Base-by-base conservation (phyloP, 2,797 vertebrate genomes). In the Ptychadena robeensis region DNA sequence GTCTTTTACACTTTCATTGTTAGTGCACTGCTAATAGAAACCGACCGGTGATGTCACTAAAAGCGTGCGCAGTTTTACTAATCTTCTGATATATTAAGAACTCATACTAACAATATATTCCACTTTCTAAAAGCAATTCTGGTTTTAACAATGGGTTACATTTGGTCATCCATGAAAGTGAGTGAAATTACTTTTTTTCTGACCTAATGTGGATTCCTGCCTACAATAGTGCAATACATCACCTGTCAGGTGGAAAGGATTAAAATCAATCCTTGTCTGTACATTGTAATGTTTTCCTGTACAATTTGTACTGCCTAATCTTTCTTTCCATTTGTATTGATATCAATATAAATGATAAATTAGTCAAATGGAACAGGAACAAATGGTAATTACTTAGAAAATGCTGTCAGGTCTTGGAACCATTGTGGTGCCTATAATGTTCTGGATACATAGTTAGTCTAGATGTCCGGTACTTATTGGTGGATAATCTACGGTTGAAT, bases 261-360 rank as follows among this genome's bases (percentile, higher is more conserved):
- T 79, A 84, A 77, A 79, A 84, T 84, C 82, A 84, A 84, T 84
- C 61, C 38, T 31, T 80, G 63, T 38, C 57, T 69, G 82, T 74
- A 75, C 53, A 44, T 38, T 83, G 38, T 73, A 63, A 31, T 64
- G 38, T 27, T 57, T 31, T 79, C 27, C 59, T 32, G 69, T 61
- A 79, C 69, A 83, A 67, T 59, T 27, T 73, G 44, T 83, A 53
- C 70, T 61, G 72, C 32, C 57, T 37, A 74, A 71, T 72, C 65
- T 80, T 38, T 69, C 70, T 74, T 63, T 22, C 65, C n/a, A 30
- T 70, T 84, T 74, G 35, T 70, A 73, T 68, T 61, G 22, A 38
- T 79, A 75, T 61, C 64, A 80, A 71, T 65, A 82, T 64, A 70
- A 82, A 79, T 83, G 63, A 80, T 63, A 73, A 37, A 73, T 83